A percentile compares a stretch with the other conserved stretches of the same genome.
Evolutionary conservation across 2,113 vertebrate species (phyloP).

Genomic region (Geococcyx californianus): DNA sequence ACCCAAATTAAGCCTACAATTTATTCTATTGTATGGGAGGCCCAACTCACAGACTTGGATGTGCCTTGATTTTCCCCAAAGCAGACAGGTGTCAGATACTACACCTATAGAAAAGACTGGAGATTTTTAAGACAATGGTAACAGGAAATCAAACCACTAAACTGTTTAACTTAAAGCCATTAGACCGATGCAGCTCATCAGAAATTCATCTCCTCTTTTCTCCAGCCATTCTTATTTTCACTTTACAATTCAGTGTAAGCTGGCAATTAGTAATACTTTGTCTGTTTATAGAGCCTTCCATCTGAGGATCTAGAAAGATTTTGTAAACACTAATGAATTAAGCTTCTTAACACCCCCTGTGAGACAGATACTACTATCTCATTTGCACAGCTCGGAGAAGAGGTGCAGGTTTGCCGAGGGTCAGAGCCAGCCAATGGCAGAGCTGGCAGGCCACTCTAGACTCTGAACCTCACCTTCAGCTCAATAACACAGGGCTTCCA

Average conservation of each 20-base stretch:
- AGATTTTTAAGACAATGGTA: background rate
- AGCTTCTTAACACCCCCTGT: slow-evolving; percentile 54
- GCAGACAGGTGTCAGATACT: background rate
- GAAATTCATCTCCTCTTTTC: background rate
- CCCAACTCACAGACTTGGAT: fast-evolving
- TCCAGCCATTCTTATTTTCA: background rate
- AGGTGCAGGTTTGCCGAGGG: background rate
- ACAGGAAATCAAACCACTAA: background rate
- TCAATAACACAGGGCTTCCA: background rate
- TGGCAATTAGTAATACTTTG: slow-evolving; percentile 46
- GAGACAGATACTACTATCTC: slow-evolving; percentile 46
- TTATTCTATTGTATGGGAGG: background rate
- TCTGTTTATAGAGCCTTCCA: slow-evolving; percentile 43
- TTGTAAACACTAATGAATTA: slow-evolving; percentile 63
- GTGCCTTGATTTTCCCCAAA: background rate
- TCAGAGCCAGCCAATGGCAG: background rate
- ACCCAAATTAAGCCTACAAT: background rate
- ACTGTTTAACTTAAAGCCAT: background rate
- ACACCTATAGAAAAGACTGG: background rate
- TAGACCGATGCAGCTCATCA: background rate
- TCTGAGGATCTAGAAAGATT: slow-evolving; percentile 55
- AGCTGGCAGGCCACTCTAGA: background rate
- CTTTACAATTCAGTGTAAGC: background rate
- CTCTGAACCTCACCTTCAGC: background rate
- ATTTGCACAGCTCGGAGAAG: background rate